phyloP scores from a whole-genome alignment of 2,888 invertebrate species.

The Colostygia pectinataria region DNA sequence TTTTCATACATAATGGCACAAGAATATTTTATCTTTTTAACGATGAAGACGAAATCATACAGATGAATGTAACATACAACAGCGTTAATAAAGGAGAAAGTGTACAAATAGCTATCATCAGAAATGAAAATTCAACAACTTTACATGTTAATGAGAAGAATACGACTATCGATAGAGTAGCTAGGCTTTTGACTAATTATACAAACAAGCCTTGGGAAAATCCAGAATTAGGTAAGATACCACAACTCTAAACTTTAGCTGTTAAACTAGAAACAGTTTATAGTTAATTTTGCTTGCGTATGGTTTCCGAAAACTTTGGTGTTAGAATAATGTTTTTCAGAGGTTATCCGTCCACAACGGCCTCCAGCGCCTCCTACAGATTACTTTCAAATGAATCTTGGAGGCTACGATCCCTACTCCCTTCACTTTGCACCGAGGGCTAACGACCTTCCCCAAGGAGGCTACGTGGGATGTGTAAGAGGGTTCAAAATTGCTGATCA shows the following conservation, averaged over 20 bases:
- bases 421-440: slow-evolving; percentile 77
- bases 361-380: slow-evolving; percentile 95
- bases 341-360: slow-evolving; percentile 93
- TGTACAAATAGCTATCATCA: slow-evolving; percentile 93
- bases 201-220: slow-evolving; percentile 94
- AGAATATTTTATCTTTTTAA: slow-evolving; percentile 94
- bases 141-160: slow-evolving; percentile 92
- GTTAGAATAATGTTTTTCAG: slow-evolving; percentile 66
- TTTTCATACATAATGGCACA: slow-evolving; percentile 91
- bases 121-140: slow-evolving; percentile 87
- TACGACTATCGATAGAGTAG: slow-evolving; percentile 86
- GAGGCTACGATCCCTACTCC: slow-evolving; percentile 91
- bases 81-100: slow-evolving; percentile 91
- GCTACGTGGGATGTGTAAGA: slow-evolving; percentile 93
- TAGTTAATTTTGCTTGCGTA: too few relatives aligned
- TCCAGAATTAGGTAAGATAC: slow-evolving; percentile 86
- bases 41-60: slow-evolving; percentile 89
- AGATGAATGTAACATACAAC: slow-evolving; percentile 89
- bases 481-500: slow-evolving; percentile 93
- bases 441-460: slow-evolving; percentile 78
- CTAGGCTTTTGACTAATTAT: slow-evolving; percentile 88
- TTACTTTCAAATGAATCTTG: slow-evolving; percentile 94
- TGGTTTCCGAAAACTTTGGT: too few relatives aligned
- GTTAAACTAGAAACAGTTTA: too few relatives aligned
- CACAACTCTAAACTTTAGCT: neutral